Conservation (phyloP, 2,888 invertebrate species). For the Strigamia maritima region DNA sequence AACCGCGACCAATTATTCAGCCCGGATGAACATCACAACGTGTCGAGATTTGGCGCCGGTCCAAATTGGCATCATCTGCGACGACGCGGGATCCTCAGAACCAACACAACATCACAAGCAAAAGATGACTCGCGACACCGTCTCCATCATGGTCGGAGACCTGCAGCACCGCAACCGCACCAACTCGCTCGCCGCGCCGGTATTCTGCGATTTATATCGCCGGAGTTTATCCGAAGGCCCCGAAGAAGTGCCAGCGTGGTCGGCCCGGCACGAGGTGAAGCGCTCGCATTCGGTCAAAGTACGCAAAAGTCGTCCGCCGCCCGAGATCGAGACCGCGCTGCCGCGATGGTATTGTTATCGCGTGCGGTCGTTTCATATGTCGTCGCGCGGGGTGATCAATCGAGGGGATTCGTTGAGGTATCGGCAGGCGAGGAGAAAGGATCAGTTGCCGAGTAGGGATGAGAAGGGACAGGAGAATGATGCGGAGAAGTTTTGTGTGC, state of each 20-base stretch:
- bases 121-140: background rate
- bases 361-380: conserved; percentile 9
- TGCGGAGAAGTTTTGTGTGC: conserved; percentile 3
- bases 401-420: conserved; percentile 33
- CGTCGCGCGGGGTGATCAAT: conserved; percentile 31
- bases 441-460: background rate
- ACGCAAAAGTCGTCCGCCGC: conserved; percentile 11
- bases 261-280: background rate
- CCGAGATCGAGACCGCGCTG: conserved; percentile 10
- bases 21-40: background rate
- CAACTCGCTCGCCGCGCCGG: conserved; percentile 9
- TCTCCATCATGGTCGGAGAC: background rate
- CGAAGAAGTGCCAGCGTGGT: background rate
- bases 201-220: conserved; percentile 18
- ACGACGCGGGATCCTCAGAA: background rate
- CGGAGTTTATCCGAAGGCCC: conserved; percentile 36
- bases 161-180: conserved; percentile 9
- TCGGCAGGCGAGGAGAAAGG: conserved; percentile 9
- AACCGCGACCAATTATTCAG: too few species aligned
- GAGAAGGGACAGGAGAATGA: background rate
- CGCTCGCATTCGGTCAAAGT: conserved; percentile 35
- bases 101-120: background rate
- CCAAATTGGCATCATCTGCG: background rate
- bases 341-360: conserved; percentile 37
- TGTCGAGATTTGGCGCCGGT: background rate